A percentile compares a stretch with the other conserved stretches of the same genome.
Evolutionary conservation across 2,888 invertebrate genomes (phyloP).

Genomic region (Formica aserva): DNA sequence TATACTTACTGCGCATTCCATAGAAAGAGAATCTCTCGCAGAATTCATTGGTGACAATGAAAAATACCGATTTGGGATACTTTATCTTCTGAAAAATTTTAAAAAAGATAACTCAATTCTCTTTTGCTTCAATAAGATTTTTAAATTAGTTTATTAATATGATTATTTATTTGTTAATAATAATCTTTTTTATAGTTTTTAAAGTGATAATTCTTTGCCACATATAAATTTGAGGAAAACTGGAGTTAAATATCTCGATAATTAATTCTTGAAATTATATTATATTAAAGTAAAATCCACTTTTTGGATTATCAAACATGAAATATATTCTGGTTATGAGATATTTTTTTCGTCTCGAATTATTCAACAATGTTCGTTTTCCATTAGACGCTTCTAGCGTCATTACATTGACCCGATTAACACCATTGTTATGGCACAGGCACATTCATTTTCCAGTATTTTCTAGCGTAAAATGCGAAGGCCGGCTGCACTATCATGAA

Average conservation of each 20-base stretch:
- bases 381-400: not conserved
- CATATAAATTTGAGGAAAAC: not conserved
- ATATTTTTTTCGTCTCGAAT: not conserved
- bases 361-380: not conserved
- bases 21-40: conserved; percentile 99
- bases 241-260: not conserved
- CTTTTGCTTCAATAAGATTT: not conserved
- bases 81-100: conserved; percentile 88
- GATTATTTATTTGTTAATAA: not conserved
- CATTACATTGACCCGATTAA: conserved; percentile 32
- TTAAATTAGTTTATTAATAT: not conserved
- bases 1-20: conserved; percentile 96
- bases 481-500: conserved; percentile 51
- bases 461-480: conserved; percentile 58
- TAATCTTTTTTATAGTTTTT: not conserved
- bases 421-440: not conserved
- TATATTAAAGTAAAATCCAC: conserved; percentile 4
- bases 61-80: conserved; percentile 96
- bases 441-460: conserved; percentile 16
- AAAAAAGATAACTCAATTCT: not conserved
- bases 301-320: not conserved
- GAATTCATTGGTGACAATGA: conserved; percentile 98
- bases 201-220: not conserved
- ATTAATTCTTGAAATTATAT: not conserved
- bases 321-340: not conserved